phyloP scores from a whole-genome alignment of 2,888 invertebrate genomes.

The Lottia scabra region DNA sequence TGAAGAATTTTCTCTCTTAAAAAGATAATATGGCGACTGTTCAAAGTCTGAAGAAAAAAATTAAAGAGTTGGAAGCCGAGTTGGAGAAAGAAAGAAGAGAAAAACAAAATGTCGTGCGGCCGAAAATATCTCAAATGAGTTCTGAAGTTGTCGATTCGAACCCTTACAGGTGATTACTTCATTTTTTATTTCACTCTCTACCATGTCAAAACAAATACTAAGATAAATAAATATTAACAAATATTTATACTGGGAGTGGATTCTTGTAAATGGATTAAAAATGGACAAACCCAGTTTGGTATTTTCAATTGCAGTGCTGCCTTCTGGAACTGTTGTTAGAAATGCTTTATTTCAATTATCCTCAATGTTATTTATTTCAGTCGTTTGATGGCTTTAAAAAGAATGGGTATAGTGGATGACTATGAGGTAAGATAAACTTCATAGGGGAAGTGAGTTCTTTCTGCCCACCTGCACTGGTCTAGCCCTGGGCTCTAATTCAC shows the following conservation, averaged over 20 bases:
- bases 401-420: conserved; percentile 99
- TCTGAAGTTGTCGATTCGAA: conserved; percentile 97
- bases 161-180: conserved; percentile 85
- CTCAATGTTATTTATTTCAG: conserved; percentile 56
- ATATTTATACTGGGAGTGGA: no score
- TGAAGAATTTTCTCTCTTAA: neutral
- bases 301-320: neutral
- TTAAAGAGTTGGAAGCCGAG: conserved; percentile 74
- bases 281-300: neutral
- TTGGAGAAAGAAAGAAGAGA: conserved; percentile 69
- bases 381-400: conserved; percentile 97
- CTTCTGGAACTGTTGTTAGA: neutral
- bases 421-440: conserved; percentile 82
- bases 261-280: no score
- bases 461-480: no score
- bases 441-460: no score
- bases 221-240: no score
- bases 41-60: conserved; percentile 74
- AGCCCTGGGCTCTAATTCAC: no score
- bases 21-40: conserved; percentile 62
- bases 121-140: conserved; percentile 90
- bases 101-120: conserved; percentile 69
- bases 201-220: no score
- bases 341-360: no score
- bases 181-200: no score